Evolutionary conservation across 1,140 invertebrate genomes (phyloP).

Genomic region (Euborellia annulipes): DNA sequence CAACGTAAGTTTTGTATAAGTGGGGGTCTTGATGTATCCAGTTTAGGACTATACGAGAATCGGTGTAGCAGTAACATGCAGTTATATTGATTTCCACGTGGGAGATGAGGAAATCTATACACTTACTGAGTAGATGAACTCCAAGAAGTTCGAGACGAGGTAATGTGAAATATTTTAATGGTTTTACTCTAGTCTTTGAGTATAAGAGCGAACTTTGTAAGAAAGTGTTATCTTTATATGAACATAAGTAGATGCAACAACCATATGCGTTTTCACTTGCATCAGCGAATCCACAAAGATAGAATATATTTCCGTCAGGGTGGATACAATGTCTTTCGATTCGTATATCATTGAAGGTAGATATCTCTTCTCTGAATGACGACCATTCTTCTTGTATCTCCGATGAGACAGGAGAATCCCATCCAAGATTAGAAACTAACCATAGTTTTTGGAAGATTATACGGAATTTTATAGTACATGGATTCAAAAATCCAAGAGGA

Average conservation of each 20-base stretch:
- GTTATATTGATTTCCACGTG: not conserved
- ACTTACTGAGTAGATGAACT: not conserved
- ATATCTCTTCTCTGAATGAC: no score
- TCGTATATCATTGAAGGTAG: no score
- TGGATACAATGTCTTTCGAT: no score
- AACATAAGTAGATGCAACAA: conserved; percentile 24
- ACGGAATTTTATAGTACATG: conserved; percentile 25
- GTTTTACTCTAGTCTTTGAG: conserved; percentile 2
- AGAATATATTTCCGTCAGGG: no score
- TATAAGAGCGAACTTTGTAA: no score
- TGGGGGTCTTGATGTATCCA: conserved; percentile 21
- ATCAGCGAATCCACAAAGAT: conserved; percentile 28
- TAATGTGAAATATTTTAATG: conserved; percentile 1
- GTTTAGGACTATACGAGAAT: conserved; percentile 24
- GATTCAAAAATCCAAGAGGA: conserved; percentile 25
- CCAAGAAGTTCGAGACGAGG: not conserved
- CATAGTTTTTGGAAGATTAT: conserved; percentile 30
- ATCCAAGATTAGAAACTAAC: no score
- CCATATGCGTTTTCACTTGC: conserved; percentile 24
- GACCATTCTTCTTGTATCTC: no score
- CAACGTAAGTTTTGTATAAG: conserved; percentile 24
- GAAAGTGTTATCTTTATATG: not conserved
- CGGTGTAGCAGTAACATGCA: conserved; percentile 5
- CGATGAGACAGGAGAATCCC: no score
- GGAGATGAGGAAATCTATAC: no score